Evolutionary conservation across 1,140 invertebrate species (phyloP), one percentile per base, ranked within the genome.

Genomic region (Pogonomyrmex barbatus): DNA sequence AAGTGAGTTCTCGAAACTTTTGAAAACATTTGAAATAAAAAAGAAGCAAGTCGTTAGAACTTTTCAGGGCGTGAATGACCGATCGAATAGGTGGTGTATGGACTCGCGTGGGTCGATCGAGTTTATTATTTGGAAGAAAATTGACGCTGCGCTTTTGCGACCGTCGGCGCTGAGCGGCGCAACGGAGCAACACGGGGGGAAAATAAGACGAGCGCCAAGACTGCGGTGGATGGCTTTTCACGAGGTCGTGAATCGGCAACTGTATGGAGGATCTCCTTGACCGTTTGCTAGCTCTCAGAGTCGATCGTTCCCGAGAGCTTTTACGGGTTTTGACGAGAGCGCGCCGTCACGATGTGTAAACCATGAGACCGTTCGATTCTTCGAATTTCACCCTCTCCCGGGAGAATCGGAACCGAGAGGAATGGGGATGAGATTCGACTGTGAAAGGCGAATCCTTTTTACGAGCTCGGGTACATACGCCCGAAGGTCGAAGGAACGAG

Each of bases 291-390:
- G 76, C 88, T 87, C 90, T 88, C 85, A 89, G 52, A 87, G 77
- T 88, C 86, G 89, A 91, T 93, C 89, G 87, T 79, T 79, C 63
- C 79, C 65, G 56, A 89, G 88, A 90, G 93, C 92, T 94, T 93
- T 94, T 91, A 93, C 89, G 92, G 92, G 87, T 83, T 85, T 89
- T 91, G 91, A 91, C 90, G 91, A 87, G 85, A 88, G 71, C 91
- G 88, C 82, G 88, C 65, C 90, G 86, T 91, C 87, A 85, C 92
- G 86, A 93, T 94, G 92, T 92, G 93, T 94, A 93, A 94, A 94
- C 92, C 93, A 94, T 93, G 93, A 94, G 91, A 85, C 84, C 87
- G 89, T 90, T 92, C 90, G 88, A 85, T 79, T 87, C 60, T 50
- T 78, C 84, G 71, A 87, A 89, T 90, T 76, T 78, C 65, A 76